Conservation (phyloP, 2,888 invertebrate genomes). For the Spodoptera picta region DNA sequence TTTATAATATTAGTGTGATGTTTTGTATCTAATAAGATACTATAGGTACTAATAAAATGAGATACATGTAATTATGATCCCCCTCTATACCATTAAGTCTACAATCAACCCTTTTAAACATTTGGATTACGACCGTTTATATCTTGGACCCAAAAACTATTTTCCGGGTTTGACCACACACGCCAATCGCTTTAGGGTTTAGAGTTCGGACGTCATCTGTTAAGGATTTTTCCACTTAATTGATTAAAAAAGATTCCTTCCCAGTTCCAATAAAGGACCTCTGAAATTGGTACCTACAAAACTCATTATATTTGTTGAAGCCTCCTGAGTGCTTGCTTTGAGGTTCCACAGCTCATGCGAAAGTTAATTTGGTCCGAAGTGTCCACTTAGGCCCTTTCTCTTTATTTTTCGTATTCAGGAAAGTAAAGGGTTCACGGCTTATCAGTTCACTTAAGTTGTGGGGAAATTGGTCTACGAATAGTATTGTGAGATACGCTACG, state of each 20-base stretch:
- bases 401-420: not conserved
- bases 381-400: slow-evolving; percentile 4
- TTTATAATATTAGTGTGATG: too few species aligned
- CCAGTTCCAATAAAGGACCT: slow-evolving; percentile 52
- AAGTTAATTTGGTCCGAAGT: slow-evolving; percentile 19
- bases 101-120: too few species aligned
- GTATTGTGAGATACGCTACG: not conserved
- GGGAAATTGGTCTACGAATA: not conserved
- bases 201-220: slow-evolving; percentile 77
- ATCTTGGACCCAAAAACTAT: slow-evolving; percentile 57
- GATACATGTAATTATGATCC: too few species aligned
- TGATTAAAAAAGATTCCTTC: slow-evolving; percentile 71
- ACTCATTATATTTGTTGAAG: slow-evolving; percentile 44
- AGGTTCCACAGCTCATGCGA: not conserved
- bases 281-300: slow-evolving; percentile 22
- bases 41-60: too few species aligned
- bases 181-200: slow-evolving; percentile 75
- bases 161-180: slow-evolving; percentile 67
- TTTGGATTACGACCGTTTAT: slow-evolving; percentile 16
- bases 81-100: too few species aligned
- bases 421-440: not conserved
- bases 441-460: not conserved
- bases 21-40: too few species aligned
- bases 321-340: slow-evolving; percentile 17
- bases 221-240: slow-evolving; percentile 76